phyloP scores from a whole-genome alignment of 2,797 vertebrate species.

The Scomberomorus guttatus region DNA sequence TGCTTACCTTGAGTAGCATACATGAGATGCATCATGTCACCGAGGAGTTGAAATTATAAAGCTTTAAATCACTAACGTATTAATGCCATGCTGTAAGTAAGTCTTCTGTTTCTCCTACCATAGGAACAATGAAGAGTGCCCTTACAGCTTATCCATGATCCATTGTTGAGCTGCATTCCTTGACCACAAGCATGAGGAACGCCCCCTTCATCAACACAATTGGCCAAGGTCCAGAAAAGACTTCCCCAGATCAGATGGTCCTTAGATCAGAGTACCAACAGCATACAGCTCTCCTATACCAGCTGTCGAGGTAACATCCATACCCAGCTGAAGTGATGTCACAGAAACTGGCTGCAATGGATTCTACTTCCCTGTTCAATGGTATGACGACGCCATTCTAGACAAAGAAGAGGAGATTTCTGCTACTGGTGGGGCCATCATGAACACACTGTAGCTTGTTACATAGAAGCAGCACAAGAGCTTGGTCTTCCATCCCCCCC shows the following conservation, averaged over 20 bases:
- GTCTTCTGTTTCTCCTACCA: not conserved
- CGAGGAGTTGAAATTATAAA: not conserved
- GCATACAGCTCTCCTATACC: not conserved
- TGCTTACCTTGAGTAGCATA: constrained; percentile 27
- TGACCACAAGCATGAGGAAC: not conserved
- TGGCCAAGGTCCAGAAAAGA: constrained; percentile 18
- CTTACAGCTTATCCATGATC: constrained; percentile 12
- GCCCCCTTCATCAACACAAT: not conserved
- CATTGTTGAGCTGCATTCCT: constrained; percentile 45
- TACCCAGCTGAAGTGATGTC: not conserved
- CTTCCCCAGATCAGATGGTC: not conserved
- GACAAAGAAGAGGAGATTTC: not conserved
- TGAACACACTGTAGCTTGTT: constrained; percentile 16
- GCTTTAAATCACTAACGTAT: not conserved
- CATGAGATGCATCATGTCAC: not conserved
- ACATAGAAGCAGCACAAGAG: constrained; percentile 27
- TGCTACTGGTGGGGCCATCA: not conserved
- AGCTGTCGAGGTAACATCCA: not conserved
- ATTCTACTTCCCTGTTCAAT: constrained; percentile 2
- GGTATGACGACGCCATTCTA: not conserved
- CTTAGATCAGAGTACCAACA: not conserved
- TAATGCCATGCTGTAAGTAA: not conserved
- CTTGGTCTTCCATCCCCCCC: constrained; percentile 4
- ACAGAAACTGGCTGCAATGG: not conserved
- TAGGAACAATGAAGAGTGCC: constrained; percentile 13